Evolutionary conservation across 92 coral and sea anemone genomes (phyloP).

Genomic region (Palythoa grandiflora): DNA sequence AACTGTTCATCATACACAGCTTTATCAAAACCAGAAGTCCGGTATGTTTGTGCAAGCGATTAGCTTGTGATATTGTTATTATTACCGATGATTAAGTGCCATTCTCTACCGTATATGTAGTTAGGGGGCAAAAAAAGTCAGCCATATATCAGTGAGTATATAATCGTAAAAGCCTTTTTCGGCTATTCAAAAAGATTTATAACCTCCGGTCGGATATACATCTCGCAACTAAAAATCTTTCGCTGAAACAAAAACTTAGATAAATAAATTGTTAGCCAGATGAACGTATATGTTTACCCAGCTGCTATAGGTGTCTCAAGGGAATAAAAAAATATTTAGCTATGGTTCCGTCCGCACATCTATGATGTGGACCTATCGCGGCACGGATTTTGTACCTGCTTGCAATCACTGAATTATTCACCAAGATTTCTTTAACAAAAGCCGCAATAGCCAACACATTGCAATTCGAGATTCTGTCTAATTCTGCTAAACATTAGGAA

Average conservation of each 20-base stretch:
- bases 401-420: constrained; percentile 45
- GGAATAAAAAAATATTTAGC: neutral
- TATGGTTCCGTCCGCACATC: neutral
- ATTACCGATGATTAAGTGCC: neutral
- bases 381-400: constrained; percentile 28
- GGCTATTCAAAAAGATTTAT: neutral
- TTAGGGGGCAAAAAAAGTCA: neutral
- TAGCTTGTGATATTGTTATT: neutral
- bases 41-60: neutral
- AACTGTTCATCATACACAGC: neutral
- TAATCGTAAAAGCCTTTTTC: too few relatives aligned
- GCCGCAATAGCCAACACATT: constrained; percentile 23
- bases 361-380: neutral
- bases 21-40: neutral
- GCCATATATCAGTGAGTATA: neutral
- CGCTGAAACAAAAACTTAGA: neutral
- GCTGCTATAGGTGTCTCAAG: neutral
- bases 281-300: neutral
- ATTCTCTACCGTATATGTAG: neutral
- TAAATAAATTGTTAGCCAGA: neutral
- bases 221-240: neutral
- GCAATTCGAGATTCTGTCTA: constrained; percentile 12
- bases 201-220: neutral
- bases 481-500: neutral
- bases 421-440: constrained; percentile 46